A percentile compares a stretch with the other conserved stretches of the same genome.
These are phyloP conservation scores for Brachionus sp. DNA, from an alignment of 1,140 invertebrate species.

Conservation along the genomic window DNA sequence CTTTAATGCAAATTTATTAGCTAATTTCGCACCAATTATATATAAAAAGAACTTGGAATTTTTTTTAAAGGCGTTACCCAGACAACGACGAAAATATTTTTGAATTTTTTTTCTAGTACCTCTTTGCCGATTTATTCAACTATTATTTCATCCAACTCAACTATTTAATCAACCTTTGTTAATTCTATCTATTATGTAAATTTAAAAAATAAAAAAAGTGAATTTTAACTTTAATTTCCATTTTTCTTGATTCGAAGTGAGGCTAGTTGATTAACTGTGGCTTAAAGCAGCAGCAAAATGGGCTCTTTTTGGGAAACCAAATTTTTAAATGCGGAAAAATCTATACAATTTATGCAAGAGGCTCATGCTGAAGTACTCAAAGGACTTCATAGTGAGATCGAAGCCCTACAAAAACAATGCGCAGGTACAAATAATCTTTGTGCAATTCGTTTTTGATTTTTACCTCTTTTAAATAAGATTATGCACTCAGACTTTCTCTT, in stretches of 20 bases:
- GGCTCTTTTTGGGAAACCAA: constrained; percentile 41
- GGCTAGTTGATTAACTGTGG: not conserved
- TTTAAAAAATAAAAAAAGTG: not conserved
- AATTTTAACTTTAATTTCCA: not conserved
- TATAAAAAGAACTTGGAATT: not conserved
- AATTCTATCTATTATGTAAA: not conserved
- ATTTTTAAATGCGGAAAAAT: constrained; percentile 28
- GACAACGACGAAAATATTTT: constrained; percentile 5
- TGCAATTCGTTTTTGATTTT: not conserved
- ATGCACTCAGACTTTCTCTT: constrained; percentile 13
- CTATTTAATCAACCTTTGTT: not conserved
- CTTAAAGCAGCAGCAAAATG: not conserved
- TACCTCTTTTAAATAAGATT: not conserved
- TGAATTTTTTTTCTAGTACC: not conserved
- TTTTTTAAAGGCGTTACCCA: not conserved
- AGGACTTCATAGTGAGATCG: constrained; percentile 12
- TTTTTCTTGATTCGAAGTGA: not conserved
- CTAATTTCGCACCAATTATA: not conserved
- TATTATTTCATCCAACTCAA: not conserved
- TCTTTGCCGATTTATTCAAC: not conserved
- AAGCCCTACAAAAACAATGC: constrained; percentile 43
- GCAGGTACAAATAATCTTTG: not conserved
- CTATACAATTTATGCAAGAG: constrained; percentile 36
- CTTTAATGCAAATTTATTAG: not conserved
- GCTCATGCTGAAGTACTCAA: constrained; percentile 36